Base-by-base conservation (phyloP, 2,888 invertebrate genomes). In the Plusia festucae region DNA sequence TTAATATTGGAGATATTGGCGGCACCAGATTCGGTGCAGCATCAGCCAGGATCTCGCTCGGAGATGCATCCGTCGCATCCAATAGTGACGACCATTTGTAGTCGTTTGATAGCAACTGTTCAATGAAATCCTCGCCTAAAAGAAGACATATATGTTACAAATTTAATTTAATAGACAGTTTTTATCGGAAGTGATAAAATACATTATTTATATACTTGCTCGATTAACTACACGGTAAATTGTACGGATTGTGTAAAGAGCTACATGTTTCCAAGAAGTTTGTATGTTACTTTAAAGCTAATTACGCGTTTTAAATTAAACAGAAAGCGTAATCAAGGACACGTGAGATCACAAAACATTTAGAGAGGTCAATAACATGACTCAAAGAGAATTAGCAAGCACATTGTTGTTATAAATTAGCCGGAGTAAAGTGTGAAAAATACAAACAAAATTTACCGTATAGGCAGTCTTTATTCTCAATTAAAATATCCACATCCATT, bases 401-500 rank as follows among this genome's bases (percentile, higher is more conserved):
- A 88, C 83, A 85, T 88, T 87, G 86, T 88, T 89, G 78, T 85
- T 80, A 70, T 83, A 79, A 67, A 70, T 65, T 71, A 79, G 81
- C 87, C 85, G 87, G 84, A 86, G 65, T 62, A 40, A 55, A 61
- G 51, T 54, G 58, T 64, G 16, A 46, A 54, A 70, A 69, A 63
- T 63, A 55, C 69, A 77, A 70, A 66, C 32, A 63, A 58, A 75
- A 83, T 63, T 90, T 92, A 94, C 94, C 93, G 76, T 92, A 92
- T 63, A 93, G 87, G 73, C 86, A 89, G 74, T 91, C 90, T 82
- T 91, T 93, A 79, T 84, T 89, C 53, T 89, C 92, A 70, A 91
- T 82, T 54, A 92, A 81, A 75, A 92, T 88, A 80, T 94, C 93
- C 65, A 88, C 86, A 86, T 94, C 94, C 94, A 97, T 97, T 77